Evolutionary conservation across 2,113 vertebrate species (phyloP).

Genomic region (Pelecanus crispus): DNA sequence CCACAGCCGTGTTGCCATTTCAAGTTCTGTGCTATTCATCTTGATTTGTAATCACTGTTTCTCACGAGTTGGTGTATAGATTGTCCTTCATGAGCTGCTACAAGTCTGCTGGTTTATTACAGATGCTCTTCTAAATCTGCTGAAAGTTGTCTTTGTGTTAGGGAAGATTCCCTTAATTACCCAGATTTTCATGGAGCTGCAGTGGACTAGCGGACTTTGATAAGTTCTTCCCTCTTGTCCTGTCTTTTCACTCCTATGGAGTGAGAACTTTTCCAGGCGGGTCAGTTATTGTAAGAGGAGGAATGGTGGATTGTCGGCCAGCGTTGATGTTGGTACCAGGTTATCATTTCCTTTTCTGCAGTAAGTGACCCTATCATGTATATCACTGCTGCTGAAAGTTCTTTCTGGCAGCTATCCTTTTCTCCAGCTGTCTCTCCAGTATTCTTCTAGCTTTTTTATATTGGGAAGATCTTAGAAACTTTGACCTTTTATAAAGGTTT

Average conservation of each 20-base stretch:
- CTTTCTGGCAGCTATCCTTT: neutral
- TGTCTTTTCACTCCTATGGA: neutral
- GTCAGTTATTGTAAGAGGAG: neutral
- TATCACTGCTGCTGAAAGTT: neutral
- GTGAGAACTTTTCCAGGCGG: neutral
- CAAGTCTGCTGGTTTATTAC: neutral
- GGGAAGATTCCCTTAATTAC: neutral
- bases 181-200: neutral
- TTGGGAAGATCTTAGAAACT: neutral
- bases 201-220: neutral
- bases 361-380: neutral
- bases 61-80: neutral
- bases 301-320: neutral
- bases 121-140: neutral
- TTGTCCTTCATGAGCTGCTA: neutral
- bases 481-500: neutral
- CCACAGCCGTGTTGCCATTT: neutral
- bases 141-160: neutral
- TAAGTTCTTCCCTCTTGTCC: neutral
- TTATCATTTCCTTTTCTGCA: neutral
- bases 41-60: neutral
- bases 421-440: neutral
- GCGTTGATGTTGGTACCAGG: fast-evolving
- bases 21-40: neutral
- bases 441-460: neutral